Evolutionary conservation across 1,140 invertebrate species (phyloP), one percentile per base, ranked within the genome.

Genomic region (Zaprionus ghesquierei): DNA sequence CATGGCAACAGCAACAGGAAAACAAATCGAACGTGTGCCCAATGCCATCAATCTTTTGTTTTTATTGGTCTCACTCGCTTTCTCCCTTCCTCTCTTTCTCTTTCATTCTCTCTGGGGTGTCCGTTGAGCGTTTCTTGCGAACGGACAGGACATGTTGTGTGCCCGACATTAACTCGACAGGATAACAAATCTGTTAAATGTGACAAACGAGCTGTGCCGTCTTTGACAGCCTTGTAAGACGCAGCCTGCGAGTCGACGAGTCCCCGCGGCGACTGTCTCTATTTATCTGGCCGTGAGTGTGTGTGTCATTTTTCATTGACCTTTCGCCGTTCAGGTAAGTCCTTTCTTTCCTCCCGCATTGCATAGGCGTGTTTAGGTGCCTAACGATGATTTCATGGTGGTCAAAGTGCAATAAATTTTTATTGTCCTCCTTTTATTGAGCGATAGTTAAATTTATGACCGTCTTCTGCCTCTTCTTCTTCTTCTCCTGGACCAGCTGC

Each of bases 151-250:
- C 65, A 50, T 50, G 55, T 69, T 89, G 84, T 89, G 80, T 75
- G 85, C 72, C 77, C 85, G 82, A 86, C 82, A 90, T 90, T 91
- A 91, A 91, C 90, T 91, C 90, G 90, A 91, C 90, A 91, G 90
- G 90, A 91, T 91, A 91, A 91, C 90, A 91, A 91, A 91, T 91
- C 90, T 91, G 90, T 91, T 91, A 91, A 90, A 91, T 90, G 89
- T 91, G 90, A 91, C 90, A 91, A 91, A 91, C 90, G 90, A 91
- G 85, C 80, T 69, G 71, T 64, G 62, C 68, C 75, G 78, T 73
- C 77, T 82, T 65, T 87, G 66, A 68, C 62, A 82, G 79, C 68
- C 79, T 51, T 76, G 72, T 69, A 73, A 77, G 69, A 53, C 46
- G 41, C 59, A 53, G 51, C 38, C 54, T 23, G 31, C 33, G 60